Percentiles rank a stretch among this genome's conserved stretches.
phyloP scores from a whole-genome alignment of 2,113 vertebrate species.

The Oriolus oriolus region DNA sequence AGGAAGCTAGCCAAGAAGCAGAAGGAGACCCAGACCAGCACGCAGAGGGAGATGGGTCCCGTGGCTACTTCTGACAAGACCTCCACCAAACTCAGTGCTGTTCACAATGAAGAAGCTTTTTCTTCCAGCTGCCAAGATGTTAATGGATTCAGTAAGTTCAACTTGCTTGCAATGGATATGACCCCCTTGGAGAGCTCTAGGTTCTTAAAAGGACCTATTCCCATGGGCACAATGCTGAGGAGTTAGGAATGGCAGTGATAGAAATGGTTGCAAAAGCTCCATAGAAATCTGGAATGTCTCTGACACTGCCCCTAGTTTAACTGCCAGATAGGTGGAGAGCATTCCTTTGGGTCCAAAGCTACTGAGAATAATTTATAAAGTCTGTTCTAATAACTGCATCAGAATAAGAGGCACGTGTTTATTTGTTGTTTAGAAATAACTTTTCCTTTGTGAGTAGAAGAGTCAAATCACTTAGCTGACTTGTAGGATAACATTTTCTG shows the following conservation, averaged over 20 bases:
- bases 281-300: neutral
- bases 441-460: slow-evolving; percentile 14
- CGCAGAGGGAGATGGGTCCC: slow-evolving; percentile 93
- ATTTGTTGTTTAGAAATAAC: neutral
- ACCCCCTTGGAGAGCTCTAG: slow-evolving; percentile 39
- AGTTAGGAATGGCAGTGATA: neutral
- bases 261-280: neutral
- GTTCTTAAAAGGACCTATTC: slow-evolving; percentile 34
- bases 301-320: neutral
- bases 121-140: slow-evolving; percentile 92
- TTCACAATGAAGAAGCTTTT: slow-evolving; percentile 92
- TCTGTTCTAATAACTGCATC: neutral
- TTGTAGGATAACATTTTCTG: neutral
- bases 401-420: neutral
- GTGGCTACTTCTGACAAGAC: slow-evolving; percentile 88
- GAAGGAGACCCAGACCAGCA: slow-evolving; percentile 95
- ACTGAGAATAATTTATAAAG: neutral
- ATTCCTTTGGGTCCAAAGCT: neutral
- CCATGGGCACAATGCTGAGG: neutral
- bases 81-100: slow-evolving; percentile 86
- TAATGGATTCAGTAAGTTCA: slow-evolving; percentile 92
- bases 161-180: slow-evolving; percentile 53
- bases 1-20: slow-evolving; percentile 99
- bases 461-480: neutral
- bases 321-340: neutral